Conservation (phyloP, 2,888 invertebrate genomes). For the Agrotis puta region DNA sequence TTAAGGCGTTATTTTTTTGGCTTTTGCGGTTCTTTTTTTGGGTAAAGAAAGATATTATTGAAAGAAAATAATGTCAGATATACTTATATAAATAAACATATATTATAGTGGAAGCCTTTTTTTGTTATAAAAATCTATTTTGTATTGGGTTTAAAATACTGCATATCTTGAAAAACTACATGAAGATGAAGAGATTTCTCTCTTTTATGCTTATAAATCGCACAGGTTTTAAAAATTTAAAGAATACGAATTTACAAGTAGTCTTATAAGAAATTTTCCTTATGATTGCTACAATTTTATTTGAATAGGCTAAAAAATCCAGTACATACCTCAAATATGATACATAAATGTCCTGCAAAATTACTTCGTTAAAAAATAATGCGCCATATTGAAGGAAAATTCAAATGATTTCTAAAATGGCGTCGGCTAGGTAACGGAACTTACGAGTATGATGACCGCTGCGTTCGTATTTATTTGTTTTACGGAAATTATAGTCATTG, state of each 20-base stretch:
- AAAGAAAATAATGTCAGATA: no score
- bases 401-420: conserved; percentile 42
- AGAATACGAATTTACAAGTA: no score
- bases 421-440: conserved; percentile 54
- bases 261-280: not conserved
- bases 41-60: not conserved
- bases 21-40: not conserved
- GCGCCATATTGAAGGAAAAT: conserved; percentile 18
- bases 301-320: no score
- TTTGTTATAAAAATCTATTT: no score
- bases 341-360: not conserved
- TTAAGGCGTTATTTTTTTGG: not conserved
- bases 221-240: no score
- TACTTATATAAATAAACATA: not conserved
- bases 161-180: no score
- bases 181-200: no score
- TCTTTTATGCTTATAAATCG: no score
- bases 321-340: not conserved
- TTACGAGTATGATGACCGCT: conserved; percentile 67
- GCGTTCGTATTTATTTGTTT: conserved; percentile 61
- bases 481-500: conserved; percentile 65
- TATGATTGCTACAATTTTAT: no score
- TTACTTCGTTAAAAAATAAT: not conserved
- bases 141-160: no score
- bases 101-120: no score